Percentiles rank a stretch among this genome's conserved stretches.
These are phyloP conservation scores for Onychomys arenicola DNA, from an alignment of 2,797 vertebrate species.

Conservation along the genomic window DNA sequence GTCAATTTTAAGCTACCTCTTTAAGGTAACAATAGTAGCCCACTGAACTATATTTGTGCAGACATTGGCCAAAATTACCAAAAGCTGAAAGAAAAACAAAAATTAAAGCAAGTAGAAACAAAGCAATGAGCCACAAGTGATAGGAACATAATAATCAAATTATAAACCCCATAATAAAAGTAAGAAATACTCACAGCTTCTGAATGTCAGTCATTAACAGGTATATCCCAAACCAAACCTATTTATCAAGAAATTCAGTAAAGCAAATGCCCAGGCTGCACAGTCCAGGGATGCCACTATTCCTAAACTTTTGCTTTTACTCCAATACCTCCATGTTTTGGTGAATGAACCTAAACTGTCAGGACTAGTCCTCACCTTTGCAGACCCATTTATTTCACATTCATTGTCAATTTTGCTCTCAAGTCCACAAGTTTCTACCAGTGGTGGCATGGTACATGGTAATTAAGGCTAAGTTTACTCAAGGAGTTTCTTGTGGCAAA, in stretches of 20 bases:
- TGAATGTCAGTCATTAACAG: neutral
- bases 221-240: neutral
- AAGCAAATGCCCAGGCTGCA: neutral
- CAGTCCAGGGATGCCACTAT: neutral
- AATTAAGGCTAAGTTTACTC: neutral
- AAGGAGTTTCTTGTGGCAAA: neutral
- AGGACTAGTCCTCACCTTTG: neutral
- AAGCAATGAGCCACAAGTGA: neutral
- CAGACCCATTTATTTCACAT: neutral
- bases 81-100: conserved; percentile 6
- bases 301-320: neutral
- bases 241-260: neutral
- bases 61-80: neutral
- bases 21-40: neutral
- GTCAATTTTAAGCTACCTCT: neutral
- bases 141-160: conserved; percentile 5
- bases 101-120: conserved; percentile 22
- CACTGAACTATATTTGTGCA: neutral
- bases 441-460: neutral
- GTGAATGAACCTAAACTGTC: neutral
- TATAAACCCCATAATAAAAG: neutral
- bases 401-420: neutral
- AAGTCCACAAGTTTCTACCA: neutral
- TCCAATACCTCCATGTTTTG: neutral
- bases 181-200: neutral